phyloP scores from a whole-genome alignment of 2,888 invertebrate genomes.

The Apoda limacodes region DNA sequence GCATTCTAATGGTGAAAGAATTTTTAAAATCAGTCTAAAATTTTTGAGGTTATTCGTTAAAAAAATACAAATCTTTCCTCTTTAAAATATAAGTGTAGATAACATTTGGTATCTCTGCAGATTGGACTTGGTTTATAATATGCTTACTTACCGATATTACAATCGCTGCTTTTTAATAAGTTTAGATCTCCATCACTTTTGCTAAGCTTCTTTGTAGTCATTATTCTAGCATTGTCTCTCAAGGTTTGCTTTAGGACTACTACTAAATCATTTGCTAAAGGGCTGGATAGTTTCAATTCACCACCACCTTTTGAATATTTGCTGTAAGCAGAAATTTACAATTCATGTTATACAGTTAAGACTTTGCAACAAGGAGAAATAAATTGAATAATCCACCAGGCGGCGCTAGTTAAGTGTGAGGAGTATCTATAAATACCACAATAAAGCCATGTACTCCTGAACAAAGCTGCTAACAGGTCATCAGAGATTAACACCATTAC shows the following conservation, averaged over 20 bases:
- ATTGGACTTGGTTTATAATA: not conserved
- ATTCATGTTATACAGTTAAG: no score
- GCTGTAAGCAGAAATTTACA: slow-evolving; percentile 27
- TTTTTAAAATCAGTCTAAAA: no score
- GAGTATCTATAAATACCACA: no score
- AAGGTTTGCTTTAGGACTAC: slow-evolving; percentile 28
- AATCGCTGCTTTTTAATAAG: slow-evolving; percentile 19
- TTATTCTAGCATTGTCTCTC: slow-evolving; percentile 8
- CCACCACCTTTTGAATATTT: slow-evolving; percentile 36
- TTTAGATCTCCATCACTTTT: slow-evolving; percentile 49
- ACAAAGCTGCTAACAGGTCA: no score
- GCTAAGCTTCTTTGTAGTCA: slow-evolving; percentile 30
- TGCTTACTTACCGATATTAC: slow-evolving; percentile 23
- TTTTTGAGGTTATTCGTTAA: not conserved
- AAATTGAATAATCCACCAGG: no score
- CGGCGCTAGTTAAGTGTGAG: no score
- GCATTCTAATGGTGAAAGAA: no score
- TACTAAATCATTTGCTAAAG: slow-evolving; percentile 32
- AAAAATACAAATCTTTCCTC: no score
- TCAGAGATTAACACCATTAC: no score
- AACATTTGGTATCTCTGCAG: not conserved
- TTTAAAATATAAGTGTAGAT: no score
- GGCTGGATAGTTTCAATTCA: slow-evolving; percentile 32
- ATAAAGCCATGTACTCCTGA: no score
- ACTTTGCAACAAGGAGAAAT: no score